Percentiles rank a stretch among this genome's conserved stretches.
Evolutionary conservation across 2,113 vertebrate genomes (phyloP).

Genomic region (Phainopepla nitens): DNA sequence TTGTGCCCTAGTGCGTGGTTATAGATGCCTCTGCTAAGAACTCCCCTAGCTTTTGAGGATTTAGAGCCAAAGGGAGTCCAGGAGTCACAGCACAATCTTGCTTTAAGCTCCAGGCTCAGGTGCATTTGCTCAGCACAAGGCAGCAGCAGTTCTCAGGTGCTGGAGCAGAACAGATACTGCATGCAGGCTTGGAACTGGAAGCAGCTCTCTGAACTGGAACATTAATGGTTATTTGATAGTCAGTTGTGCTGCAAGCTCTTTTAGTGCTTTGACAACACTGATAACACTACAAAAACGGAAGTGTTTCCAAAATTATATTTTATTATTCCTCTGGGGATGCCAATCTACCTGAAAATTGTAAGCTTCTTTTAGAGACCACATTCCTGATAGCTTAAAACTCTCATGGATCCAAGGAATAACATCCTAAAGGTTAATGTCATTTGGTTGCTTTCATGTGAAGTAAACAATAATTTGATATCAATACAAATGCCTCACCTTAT

Average conservation of each 20-base stretch:
- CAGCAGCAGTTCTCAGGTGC: neutral
- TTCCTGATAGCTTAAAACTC: neutral
- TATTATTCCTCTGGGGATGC: neutral
- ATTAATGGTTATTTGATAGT: neutral
- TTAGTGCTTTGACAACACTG: neutral
- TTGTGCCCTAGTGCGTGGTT: neutral
- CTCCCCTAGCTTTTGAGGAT: neutral
- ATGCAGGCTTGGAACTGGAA: neutral
- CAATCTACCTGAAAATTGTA: neutral
- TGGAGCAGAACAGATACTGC: neutral
- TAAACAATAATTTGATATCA: neutral
- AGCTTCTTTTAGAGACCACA: neutral
- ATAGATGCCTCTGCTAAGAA: neutral
- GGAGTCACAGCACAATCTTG: neutral
- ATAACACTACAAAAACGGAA: neutral
- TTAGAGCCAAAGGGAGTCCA: neutral
- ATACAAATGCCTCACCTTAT: neutral
- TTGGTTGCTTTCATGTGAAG: neutral
- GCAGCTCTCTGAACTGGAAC: neutral
- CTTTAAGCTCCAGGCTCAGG: neutral
- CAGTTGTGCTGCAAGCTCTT: neutral
- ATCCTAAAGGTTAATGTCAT: neutral
- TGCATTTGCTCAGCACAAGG: neutral
- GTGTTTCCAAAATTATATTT: neutral
- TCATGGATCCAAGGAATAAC: neutral